Conservation (phyloP, 1,140 invertebrate genomes). For the Colletes gigas region DNA sequence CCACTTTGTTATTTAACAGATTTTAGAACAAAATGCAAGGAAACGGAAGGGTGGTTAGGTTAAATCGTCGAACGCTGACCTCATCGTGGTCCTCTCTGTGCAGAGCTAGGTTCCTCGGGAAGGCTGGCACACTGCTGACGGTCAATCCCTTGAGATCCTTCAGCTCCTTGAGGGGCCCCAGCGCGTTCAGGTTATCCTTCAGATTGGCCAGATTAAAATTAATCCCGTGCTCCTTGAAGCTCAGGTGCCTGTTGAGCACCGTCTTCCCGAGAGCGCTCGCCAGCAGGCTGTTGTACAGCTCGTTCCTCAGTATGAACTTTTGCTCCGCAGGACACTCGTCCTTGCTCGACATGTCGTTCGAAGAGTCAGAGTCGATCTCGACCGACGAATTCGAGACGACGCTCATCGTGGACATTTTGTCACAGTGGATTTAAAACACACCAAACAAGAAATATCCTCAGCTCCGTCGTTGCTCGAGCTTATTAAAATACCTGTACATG, state of each 20-base stretch:
- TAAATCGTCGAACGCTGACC: conserved; percentile 65
- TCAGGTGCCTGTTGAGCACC: conserved; percentile 77
- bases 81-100: conserved; percentile 77
- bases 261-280: conserved; percentile 85
- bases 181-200: conserved; percentile 77
- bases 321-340: conserved; percentile 72
- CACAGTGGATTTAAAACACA: background rate
- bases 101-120: conserved; percentile 78
- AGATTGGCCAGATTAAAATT: conserved; percentile 74
- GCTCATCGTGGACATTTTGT: conserved; percentile 78
- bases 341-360: conserved; percentile 75
- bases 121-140: conserved; percentile 78
- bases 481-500: conserved; percentile 69
- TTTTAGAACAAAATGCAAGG: no score
- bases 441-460: background rate
- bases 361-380: conserved; percentile 79
- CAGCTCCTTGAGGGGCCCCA: conserved; percentile 76
- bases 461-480: conserved; percentile 28
- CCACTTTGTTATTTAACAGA: no score
- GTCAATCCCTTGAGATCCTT: conserved; percentile 78
- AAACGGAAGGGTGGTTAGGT: no score
- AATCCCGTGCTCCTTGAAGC: conserved; percentile 74
- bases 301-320: conserved; percentile 86
- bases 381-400: conserved; percentile 79
- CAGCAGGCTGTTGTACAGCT: conserved; percentile 89